These are phyloP conservation scores for Chirona hameri DNA, from an alignment of 2,888 invertebrate genomes.

Conservation along the genomic window DNA sequence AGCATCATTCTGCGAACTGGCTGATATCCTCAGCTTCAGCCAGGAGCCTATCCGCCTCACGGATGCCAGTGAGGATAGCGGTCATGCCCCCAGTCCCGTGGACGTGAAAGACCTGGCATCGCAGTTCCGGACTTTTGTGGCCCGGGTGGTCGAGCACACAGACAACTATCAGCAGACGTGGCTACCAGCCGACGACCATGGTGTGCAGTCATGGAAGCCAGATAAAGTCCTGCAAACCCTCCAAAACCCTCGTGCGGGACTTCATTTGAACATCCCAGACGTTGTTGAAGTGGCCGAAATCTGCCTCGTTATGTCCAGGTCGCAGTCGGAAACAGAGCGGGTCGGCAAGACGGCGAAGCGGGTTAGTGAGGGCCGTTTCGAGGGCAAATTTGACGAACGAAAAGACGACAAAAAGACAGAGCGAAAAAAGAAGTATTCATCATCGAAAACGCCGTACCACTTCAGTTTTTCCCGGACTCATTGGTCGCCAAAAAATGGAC, in stretches of 20 bases:
- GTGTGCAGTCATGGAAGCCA: background rate
- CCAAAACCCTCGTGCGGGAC: background rate
- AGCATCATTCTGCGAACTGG: background rate
- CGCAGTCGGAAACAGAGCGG: background rate
- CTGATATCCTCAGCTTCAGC: background rate
- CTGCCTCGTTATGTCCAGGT: background rate
- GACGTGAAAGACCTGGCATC: background rate
- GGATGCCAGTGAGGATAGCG: background rate
- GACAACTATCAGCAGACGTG: too few species aligned
- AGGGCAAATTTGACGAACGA: background rate
- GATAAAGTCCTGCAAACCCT: background rate
- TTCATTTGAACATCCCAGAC: background rate
- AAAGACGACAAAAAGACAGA: background rate
- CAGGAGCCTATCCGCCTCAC: too few species aligned
- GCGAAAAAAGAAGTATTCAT: background rate
- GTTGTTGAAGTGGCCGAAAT: background rate
- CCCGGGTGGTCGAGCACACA: background rate
- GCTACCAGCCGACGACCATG: background rate
- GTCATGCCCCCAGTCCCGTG: background rate
- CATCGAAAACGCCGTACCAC: background rate
- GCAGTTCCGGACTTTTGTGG: background rate
- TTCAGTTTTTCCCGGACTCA: background rate
- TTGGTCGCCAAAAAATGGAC: background rate
- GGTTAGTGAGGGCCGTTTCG: background rate
- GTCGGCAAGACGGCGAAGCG: background rate